Conservation (phyloP, 1,140 invertebrate species). For the Papilio machaon region DNA sequence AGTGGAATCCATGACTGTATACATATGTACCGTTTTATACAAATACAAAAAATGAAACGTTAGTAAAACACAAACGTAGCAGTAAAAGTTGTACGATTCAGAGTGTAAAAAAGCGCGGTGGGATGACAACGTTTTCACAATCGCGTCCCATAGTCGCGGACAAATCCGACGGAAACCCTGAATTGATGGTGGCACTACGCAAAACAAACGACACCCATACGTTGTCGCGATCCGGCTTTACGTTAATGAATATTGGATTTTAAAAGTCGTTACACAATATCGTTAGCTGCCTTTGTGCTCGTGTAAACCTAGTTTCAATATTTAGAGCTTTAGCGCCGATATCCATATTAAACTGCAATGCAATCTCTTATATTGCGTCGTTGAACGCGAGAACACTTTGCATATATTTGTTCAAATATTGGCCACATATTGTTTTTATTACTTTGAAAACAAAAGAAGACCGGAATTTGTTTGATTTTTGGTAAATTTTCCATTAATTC, state of each 20-base stretch:
- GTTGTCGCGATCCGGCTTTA: constrained; percentile 34
- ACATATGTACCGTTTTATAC: not conserved
- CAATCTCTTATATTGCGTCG: constrained; percentile 34
- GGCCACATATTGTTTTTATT: not conserved
- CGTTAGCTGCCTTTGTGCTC: constrained; percentile 36
- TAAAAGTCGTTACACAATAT: constrained; percentile 38
- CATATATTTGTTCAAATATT: constrained; percentile 26
- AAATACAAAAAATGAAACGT: constrained; percentile 6
- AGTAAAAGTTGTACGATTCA: constrained; percentile 10
- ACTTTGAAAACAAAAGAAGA: constrained; percentile 5
- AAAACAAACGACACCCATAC: constrained; percentile 35
- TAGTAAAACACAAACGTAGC: not conserved
- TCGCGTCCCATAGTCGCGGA: constrained; percentile 29
- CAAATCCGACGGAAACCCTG: constrained; percentile 27
- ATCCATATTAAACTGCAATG: constrained; percentile 34
- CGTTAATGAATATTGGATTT: constrained; percentile 38
- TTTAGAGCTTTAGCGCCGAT: constrained; percentile 30
- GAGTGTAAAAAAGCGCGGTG: constrained; percentile 14
- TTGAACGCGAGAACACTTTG: constrained; percentile 25
- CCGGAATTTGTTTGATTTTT: not conserved
- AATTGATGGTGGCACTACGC: constrained; percentile 35
- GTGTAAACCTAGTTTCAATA: constrained; percentile 38
- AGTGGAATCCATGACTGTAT: not conserved
- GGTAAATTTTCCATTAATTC: not conserved
- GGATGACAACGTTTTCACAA: constrained; percentile 31